Evolutionary conservation across 2,113 vertebrate species (phyloP).

Genomic region (Spea multiplicata): DNA sequence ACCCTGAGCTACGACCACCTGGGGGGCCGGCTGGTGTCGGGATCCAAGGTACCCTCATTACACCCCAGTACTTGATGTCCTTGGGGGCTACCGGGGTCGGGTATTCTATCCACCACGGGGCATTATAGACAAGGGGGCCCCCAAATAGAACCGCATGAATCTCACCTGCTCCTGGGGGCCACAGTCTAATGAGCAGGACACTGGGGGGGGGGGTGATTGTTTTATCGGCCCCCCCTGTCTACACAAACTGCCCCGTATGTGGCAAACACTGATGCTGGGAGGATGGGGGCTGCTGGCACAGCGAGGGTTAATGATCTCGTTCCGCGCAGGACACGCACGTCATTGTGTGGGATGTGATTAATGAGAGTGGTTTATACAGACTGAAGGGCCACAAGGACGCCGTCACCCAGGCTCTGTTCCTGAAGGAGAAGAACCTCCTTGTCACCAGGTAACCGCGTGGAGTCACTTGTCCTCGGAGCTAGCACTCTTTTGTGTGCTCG

Average conservation of each 20-base stretch:
- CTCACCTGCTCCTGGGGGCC: no score
- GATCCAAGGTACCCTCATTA: constrained; percentile 75
- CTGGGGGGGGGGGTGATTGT: no score
- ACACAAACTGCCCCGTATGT: no score
- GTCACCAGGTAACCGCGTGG: constrained; percentile 76
- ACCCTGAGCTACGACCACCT: constrained; percentile 80
- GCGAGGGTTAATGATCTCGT: not conserved
- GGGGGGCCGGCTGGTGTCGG: constrained; percentile 86
- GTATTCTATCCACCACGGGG: no score
- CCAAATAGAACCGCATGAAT: no score
- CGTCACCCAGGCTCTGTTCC: constrained; percentile 82
- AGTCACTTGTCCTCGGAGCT: not conserved
- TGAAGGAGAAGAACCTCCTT: constrained; percentile 85
- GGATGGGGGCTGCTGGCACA: not conserved
- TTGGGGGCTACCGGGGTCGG: no score
- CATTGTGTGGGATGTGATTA: constrained; percentile 95
- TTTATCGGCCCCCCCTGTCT: no score
- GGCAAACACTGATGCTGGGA: no score
- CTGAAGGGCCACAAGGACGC: constrained; percentile 90
- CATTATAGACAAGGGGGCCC: no score
- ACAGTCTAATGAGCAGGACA: no score
- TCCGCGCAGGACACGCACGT: constrained; percentile 88
- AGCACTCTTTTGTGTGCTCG: not conserved
- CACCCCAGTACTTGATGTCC: no score
- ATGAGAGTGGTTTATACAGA: constrained; percentile 90